These are phyloP conservation scores for Scleropages formosus DNA, from an alignment of 2,797 vertebrate genomes.

Conservation along the genomic window DNA sequence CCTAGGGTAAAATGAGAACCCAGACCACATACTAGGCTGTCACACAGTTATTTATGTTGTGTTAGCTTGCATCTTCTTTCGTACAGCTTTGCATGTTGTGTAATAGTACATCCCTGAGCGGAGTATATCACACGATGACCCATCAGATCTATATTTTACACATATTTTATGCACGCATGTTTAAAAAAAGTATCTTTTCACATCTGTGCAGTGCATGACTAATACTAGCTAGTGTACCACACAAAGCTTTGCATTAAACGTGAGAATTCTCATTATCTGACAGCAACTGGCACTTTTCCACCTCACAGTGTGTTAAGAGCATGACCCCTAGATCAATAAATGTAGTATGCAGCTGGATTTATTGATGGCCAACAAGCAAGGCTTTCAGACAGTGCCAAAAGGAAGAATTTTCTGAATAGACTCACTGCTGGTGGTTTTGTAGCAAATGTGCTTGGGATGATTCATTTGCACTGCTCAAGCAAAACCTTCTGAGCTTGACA, in stretches of 20 bases:
- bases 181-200: too few species aligned
- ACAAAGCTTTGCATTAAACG: too few species aligned
- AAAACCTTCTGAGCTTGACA: neutral
- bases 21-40: neutral
- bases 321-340: too few species aligned
- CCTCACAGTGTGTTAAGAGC: too few species aligned
- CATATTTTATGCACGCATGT: too few species aligned
- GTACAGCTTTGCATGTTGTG: too few species aligned
- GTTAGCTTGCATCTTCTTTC: too few species aligned
- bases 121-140: neutral
- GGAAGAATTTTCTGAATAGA: neutral
- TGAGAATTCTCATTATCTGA: too few species aligned
- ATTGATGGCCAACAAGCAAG: neutral
- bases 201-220: too few species aligned
- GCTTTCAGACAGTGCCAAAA: neutral
- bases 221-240: too few species aligned
- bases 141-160: too few species aligned
- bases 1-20: neutral
- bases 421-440: neutral
- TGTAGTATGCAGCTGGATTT: neutral
- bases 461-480: conserved; percentile 7
- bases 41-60: neutral
- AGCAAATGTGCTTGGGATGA: neutral
- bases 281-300: too few species aligned
- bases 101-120: neutral